Evolutionary conservation across 2,113 vertebrate genomes (phyloP).

Genomic region (Megaceryle torquata): DNA sequence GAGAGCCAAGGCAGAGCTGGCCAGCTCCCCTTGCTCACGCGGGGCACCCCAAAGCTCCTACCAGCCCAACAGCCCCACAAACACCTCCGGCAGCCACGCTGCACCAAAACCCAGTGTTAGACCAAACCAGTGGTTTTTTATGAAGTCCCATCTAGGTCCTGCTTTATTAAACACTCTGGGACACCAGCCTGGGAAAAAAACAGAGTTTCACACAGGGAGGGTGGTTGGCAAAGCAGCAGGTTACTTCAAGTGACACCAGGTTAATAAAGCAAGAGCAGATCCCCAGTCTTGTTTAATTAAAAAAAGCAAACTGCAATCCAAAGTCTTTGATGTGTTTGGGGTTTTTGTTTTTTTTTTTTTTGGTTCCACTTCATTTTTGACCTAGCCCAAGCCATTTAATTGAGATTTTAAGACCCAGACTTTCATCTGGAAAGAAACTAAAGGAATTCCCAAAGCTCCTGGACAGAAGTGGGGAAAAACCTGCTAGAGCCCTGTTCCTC

Average conservation of each 20-base stretch:
- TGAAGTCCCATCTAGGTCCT: neutral
- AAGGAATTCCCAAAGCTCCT: slow-evolving; percentile 45
- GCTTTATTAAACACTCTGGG: slow-evolving; percentile 46
- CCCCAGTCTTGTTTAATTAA: slow-evolving; percentile 48
- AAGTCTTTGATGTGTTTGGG: slow-evolving; percentile 51
- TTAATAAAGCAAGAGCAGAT: slow-evolving; percentile 48
- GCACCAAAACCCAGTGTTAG: neutral
- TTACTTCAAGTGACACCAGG: slow-evolving; percentile 47
- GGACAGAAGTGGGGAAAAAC: neutral
- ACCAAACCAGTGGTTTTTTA: neutral
- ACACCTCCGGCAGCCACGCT: fast-evolving
- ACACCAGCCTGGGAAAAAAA: slow-evolving; percentile 43
- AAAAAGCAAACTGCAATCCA: slow-evolving; percentile 39
- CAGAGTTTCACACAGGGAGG: slow-evolving; percentile 12
- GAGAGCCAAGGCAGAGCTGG: neutral
- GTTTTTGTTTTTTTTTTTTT: neutral
- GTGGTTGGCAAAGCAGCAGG: slow-evolving; percentile 40
- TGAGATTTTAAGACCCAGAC: slow-evolving; percentile 60
- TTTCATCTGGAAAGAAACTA: slow-evolving; percentile 56
- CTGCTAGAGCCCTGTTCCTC: neutral
- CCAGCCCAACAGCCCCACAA: neutral
- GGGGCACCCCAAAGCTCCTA: neutral
- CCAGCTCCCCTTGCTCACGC: neutral
- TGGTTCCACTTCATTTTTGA: slow-evolving; percentile 48
- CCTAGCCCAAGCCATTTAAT: slow-evolving; percentile 64